phyloP scores from a whole-genome alignment of 2,797 vertebrate species.

The Dromococcyx pavoninus region DNA sequence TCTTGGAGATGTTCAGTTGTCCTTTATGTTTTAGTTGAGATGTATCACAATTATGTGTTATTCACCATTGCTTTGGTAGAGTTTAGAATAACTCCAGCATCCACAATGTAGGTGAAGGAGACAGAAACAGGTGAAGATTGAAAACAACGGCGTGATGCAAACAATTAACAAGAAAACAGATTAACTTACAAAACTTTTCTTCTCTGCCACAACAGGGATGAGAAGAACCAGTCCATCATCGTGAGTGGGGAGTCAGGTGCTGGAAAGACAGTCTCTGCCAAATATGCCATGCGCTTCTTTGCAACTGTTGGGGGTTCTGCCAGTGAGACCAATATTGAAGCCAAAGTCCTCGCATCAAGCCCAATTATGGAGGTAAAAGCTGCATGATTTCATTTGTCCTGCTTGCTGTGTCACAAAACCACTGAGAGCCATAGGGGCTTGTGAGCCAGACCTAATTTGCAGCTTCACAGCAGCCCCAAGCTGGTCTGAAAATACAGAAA shows the following conservation, averaged over 20 bases:
- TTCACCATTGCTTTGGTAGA: rapidly evolving
- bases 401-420: rapidly evolving
- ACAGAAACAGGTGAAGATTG: rapidly evolving
- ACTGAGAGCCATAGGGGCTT: rapidly evolving
- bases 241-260: slow-evolving; percentile 95
- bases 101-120: rapidly evolving
- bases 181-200: background rate
- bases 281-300: slow-evolving; percentile 95
- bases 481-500: background rate
- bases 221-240: slow-evolving; percentile 97
- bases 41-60: rapidly evolving
- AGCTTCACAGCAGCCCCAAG: background rate
- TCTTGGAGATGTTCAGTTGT: background rate
- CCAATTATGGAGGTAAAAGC: slow-evolving; percentile 94
- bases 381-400: background rate
- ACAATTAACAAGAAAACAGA: background rate
- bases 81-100: background rate
- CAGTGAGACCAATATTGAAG: slow-evolving; percentile 89
- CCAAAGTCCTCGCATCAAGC: slow-evolving; percentile 92
- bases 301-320: slow-evolving; percentile 89
- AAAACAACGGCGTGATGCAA: rapidly evolving
- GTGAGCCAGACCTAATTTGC: background rate
- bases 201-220: slow-evolving; percentile 79
- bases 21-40: background rate
- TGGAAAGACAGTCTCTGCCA: slow-evolving; percentile 95